A percentile compares a stretch with the other conserved stretches of the same genome.
These are phyloP conservation scores for Ferrisia virgata DNA, from an alignment of 2,888 invertebrate genomes.

Conservation along the genomic window DNA sequence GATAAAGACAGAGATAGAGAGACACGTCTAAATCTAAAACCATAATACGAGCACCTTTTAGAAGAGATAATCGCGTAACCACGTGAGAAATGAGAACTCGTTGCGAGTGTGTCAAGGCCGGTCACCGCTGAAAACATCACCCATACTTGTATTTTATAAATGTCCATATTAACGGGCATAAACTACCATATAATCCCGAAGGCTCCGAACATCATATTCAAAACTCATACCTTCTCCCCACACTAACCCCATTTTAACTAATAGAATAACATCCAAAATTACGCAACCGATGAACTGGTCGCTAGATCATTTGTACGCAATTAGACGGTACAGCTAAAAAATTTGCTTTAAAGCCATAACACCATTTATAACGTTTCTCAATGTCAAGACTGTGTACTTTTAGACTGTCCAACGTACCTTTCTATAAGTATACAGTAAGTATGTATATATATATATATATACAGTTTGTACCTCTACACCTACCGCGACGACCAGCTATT, in stretches of 20 bases:
- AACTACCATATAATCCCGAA: constrained; percentile 36
- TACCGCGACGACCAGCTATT: neutral
- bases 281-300: constrained; percentile 34
- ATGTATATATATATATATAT: neutral
- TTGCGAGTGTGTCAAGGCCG: constrained; percentile 44
- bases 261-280: constrained; percentile 28
- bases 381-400: constrained; percentile 33
- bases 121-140: constrained; percentile 43
- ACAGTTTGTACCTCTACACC: no score
- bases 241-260: constrained; percentile 15
- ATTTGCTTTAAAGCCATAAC: constrained; percentile 3
- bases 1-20: constrained; percentile 20
- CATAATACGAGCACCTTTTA: constrained; percentile 24
- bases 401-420: neutral
- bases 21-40: constrained; percentile 19
- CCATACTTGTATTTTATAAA: constrained; percentile 44
- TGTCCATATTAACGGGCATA: constrained; percentile 38
- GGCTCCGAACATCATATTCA: constrained; percentile 39
- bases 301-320: constrained; percentile 36
- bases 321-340: constrained; percentile 21
- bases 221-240: constrained; percentile 30
- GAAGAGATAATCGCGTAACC: constrained; percentile 43
- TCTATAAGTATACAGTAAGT: neutral
- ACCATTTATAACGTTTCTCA: constrained; percentile 16
- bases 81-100: constrained; percentile 45